Conservation (phyloP, 2,113 vertebrate genomes). For the Platycercus adscitus region DNA sequence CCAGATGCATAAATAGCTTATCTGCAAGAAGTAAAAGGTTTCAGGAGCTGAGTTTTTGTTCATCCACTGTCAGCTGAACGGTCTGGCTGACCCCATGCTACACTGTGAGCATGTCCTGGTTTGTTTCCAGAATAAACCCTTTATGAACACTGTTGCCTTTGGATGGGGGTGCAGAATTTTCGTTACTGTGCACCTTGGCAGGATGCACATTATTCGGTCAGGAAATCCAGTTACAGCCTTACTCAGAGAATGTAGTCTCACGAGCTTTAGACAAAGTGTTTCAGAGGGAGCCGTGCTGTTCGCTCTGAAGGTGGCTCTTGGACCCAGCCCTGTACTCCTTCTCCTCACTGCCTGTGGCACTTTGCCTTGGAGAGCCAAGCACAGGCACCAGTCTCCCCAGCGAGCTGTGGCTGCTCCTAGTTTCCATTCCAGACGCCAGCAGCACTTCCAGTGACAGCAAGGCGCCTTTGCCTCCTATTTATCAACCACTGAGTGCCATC, state of each 20-base stretch:
- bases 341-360: accelerated
- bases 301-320: not conserved
- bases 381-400: not conserved
- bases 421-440: not conserved
- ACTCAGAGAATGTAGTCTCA: no score
- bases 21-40: not conserved
- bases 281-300: not conserved
- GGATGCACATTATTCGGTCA: not conserved
- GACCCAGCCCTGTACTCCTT: not conserved
- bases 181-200: no score
- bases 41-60: not conserved
- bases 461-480: not conserved
- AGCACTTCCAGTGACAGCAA: not conserved
- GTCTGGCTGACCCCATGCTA: accelerated
- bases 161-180: not conserved
- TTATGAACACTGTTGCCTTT: not conserved
- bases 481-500: not conserved
- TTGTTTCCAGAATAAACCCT: not conserved
- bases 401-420: not conserved
- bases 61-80: not conserved
- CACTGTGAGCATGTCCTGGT: not conserved
- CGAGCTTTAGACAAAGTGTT: not conserved
- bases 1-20: not conserved
- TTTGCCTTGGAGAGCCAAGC: not conserved
- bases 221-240: not conserved